These are phyloP conservation scores for Bellardia pandia DNA, from an alignment of 2,888 invertebrate genomes.

Conservation along the genomic window DNA sequence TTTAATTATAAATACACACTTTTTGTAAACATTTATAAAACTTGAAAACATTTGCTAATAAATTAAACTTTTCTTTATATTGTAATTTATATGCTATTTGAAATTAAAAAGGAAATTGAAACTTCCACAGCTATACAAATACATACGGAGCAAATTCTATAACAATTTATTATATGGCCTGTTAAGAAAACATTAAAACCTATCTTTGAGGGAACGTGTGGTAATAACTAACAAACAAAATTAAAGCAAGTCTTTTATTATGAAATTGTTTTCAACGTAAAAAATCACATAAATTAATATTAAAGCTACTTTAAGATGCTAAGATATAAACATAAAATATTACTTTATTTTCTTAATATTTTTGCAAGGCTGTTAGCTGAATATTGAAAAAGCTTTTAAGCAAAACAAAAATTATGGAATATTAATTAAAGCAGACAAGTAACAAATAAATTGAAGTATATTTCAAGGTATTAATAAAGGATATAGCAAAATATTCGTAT, in stretches of 20 bases:
- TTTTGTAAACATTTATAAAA: neutral
- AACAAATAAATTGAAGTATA: neutral
- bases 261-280: neutral
- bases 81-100: neutral
- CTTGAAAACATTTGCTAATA: neutral
- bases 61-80: slow-evolving; percentile 1
- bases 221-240: neutral
- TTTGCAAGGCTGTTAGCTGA: neutral
- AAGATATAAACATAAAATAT: neutral
- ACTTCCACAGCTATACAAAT: neutral
- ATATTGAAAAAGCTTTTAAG: neutral
- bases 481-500: too few species aligned
- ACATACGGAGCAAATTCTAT: neutral
- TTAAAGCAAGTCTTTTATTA: neutral
- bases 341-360: neutral
- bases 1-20: neutral
- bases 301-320: slow-evolving; percentile 31
- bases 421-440: neutral
- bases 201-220: neutral
- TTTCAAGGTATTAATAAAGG: neutral
- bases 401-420: neutral
- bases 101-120: neutral
- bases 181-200: neutral
- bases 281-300: neutral
- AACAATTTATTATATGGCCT: slow-evolving; percentile 29